Evolutionary conservation across 2,113 vertebrate genomes (phyloP), one percentile per base, ranked within the genome.

Genomic region (Callaeas wilsoni): DNA sequence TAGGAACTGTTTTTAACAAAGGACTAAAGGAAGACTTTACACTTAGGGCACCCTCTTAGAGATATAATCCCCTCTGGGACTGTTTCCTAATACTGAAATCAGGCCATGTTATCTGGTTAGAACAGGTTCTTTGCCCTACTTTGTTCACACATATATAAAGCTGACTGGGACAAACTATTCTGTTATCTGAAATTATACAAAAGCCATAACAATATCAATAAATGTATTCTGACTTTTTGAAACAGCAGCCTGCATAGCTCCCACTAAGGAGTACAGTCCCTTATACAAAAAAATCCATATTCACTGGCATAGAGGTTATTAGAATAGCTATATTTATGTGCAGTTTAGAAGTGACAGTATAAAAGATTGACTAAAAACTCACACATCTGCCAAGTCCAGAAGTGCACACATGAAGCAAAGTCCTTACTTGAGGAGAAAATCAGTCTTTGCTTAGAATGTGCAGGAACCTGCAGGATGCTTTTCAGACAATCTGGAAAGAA

Each of bases 401-500:
- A 89, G 33, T 32, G 37, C 20, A 75, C 16, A 84, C 15, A 46
- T 67, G 70, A 57, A 93, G 59, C 73, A 60, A 93, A 93, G 35
- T 83, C 56, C 47, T 89, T 42, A 75, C 33, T 81, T 25, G n/a
- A 89, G 60, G 44, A 89, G 41, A 82, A 91, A 94, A 89, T 49
- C 41, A 76, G 56, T 32, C 33, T 71, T 84, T 91, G 64, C 29
- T 30, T 68, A 59, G 56, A 87, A 95, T 70, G 49, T 64, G 12
- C 44, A 87, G 35, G 69, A 93, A 63, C 30, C 77, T 55, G 64
- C 87, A 87, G 90, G 87, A 94, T 49, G 49, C 56, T 93, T 89
- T 47, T 65, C 89, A 94, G 76, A 69, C 84, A 94, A 95, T 52
- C 62, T 90, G 73, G 71, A 74, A 89, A 88, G 71, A 84, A 69